Base-by-base conservation (phyloP, 2,888 invertebrate genomes). In the Diplazon laetatorius region DNA sequence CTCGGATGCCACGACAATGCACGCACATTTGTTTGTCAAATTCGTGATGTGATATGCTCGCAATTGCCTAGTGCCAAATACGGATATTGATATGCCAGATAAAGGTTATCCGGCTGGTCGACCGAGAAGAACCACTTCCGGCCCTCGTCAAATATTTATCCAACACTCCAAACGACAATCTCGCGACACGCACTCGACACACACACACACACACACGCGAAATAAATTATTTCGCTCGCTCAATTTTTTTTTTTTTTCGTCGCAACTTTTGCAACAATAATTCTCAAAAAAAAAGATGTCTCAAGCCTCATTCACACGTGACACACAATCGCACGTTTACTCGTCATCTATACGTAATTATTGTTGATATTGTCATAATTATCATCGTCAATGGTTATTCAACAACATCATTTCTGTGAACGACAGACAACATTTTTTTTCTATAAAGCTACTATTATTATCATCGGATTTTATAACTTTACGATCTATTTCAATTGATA, bases 391-490 rank as follows among this genome's bases (percentile, higher is more conserved):
- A 55, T 70, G 30, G 39, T 60, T 55, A 16, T 4, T 55, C 30
- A 55, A 55, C 63, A 72, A 72, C 46, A 37, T 44, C 39, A 39
- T 30, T 25, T 37, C 37, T 55, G n/a, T 35, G 30, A 63, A 50
- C 65, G 66, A 60, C 66, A 59, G 73, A 74, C 63, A 52, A 57
- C 46, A 50, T 60, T 66, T 35, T 50, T 74, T 48, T 16, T n/a
- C 73, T 59, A 74, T 59, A 30, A 66, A 66, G 73, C 59, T 35
- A 52, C 30, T 74, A 55, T 59, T 8, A 12, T 12, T n/a, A n/a
- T 35, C 10, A 30, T 55, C 6, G n/a, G 35, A 18, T 18, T 30
- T 25, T 35, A 20, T 50, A 50, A 48, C 59, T 39, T 10, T 59
- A 20, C 25, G 10, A 20, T 50, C 42, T 71, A 50, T n/a, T 22